Evolutionary conservation across 2,797 vertebrate species (phyloP), one percentile per base, ranked within the genome.

Genomic region (Epinephelus awoara): DNA sequence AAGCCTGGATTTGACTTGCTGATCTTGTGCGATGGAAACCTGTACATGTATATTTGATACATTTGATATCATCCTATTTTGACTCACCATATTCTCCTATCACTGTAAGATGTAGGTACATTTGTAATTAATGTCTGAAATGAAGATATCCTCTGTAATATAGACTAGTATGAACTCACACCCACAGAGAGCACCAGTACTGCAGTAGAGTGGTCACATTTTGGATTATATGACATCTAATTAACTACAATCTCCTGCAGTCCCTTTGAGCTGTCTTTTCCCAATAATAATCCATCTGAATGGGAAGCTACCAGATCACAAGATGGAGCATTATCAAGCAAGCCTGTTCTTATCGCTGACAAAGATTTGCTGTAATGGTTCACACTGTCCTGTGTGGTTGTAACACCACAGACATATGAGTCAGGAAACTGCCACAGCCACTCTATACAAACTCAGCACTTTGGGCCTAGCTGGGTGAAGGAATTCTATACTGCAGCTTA

Each of bases 321-420:
- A 57, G 67, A 59, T 52, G 61, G 52, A 67, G 68, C 38, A 19
- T 74, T 83, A 79, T 80, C 72, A 69, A 51, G 75, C 56, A 34
- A 80, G 76, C 72, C 54, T 67, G 67, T 80, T 80, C 80, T 77
- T 80, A 91, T 74, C 18, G 55, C 69, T 87, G 84, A 86, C 75
- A 86, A 77, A 72, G 84, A 90, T 85, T 70, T 79, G 82, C 67
- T 69, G 47, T 50, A 85, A 86, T 85, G 80, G 85, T 70, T 93
- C 84, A 84, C 61, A 44, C 69, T 80, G 84, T 75, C 62, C 59
- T 61, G 61, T 72, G 71, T 70, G 67, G 78, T 83, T 83, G 83
- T 88, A 79, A 87, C 78, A 77, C 76, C 64, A 70, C 76, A 75
- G 68, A 80, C 64, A 8, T 58, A 64, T 77, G 80, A 87, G 65